Base-by-base conservation (phyloP, 2,888 invertebrate genomes). In the Pelosia muscerda region DNA sequence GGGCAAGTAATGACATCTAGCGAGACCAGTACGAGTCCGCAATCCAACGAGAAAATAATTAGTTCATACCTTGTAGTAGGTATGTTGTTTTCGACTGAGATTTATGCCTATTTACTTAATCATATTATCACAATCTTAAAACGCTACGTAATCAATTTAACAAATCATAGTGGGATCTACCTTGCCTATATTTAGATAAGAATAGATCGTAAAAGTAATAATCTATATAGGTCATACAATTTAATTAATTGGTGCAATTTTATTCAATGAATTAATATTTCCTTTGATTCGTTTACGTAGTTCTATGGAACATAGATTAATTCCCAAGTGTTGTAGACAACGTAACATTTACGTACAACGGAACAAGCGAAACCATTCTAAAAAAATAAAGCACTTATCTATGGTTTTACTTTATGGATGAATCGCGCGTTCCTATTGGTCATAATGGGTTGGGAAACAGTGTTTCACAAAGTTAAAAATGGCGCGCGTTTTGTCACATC, bases 401-500 rank as follows among this genome's bases (percentile, higher is more conserved):
- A 74, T 79, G 75, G 38, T 80, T 67, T 5, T 60, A 67, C 77
- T 79, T 81, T 88, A 84, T 89, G 87, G 77, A 74, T 19, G 66
- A 81, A 83, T 83, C 26, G 77, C 68, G 75, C 54, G 49, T 74
- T 84, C 53, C 79, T 73, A 93, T 93, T 94, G 93, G 94, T 68
- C 74, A 69, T 74, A 73, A 71, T 63, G 61, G 25, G 23, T 68
- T 72, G 80, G 9, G 23, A 34, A 54, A 54, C 49, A 49, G 63
- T 54, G 1, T 34, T 10, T 8, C 23, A 54, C 53, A 54, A 54
- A 85, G 81, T 88, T 87, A 84, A 88, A 91, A 88, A 93, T 93
- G 92, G 94, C 92, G 93, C 89, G 91, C 80, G 83, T 90, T 93
- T 92, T 92, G 93, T 95, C 95, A 95, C 77, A 92, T 95, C 95